Evolutionary conservation across 2,888 invertebrate genomes (phyloP).

Genomic region (Platypus cylindrus): DNA sequence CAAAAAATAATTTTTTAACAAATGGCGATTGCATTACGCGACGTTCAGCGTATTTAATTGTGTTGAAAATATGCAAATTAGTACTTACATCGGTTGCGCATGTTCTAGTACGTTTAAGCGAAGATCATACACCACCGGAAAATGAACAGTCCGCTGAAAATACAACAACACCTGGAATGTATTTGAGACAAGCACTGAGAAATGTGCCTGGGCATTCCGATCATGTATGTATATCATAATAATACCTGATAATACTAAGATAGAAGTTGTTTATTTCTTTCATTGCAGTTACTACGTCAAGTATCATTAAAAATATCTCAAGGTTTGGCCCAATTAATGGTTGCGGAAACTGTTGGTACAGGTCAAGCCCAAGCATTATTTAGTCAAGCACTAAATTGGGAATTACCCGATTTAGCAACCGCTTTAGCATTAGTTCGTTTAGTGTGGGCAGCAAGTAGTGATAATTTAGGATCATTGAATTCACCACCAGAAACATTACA

Average conservation of each 20-base stretch:
- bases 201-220: slow-evolving; percentile 79
- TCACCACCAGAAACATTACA: slow-evolving; percentile 50
- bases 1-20: slow-evolving; percentile 73
- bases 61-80: slow-evolving; percentile 79
- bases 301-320: slow-evolving; percentile 76
- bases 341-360: slow-evolving; percentile 28
- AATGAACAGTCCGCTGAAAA: slow-evolving; percentile 29
- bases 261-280: slow-evolving; percentile 5
- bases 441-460: slow-evolving; percentile 67
- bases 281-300: slow-evolving; percentile 46
- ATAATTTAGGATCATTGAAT: slow-evolving; percentile 48
- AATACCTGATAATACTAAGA: slow-evolving; percentile 4
- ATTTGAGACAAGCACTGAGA: slow-evolving; percentile 70
- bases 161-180: slow-evolving; percentile 35
- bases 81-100: slow-evolving; percentile 79
- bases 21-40: slow-evolving; percentile 56
- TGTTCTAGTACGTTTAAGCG: slow-evolving; percentile 46
- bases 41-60: slow-evolving; percentile 73
- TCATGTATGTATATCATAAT: slow-evolving; percentile 40
- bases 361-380: slow-evolving; percentile 33
- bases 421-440: slow-evolving; percentile 63
- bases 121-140: slow-evolving; percentile 33
- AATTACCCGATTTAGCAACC: slow-evolving; percentile 59
- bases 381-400: slow-evolving; percentile 53
- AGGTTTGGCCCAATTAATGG: slow-evolving; percentile 54